phyloP scores from a whole-genome alignment of 2,113 vertebrate species.

The Xenus cinereus region DNA sequence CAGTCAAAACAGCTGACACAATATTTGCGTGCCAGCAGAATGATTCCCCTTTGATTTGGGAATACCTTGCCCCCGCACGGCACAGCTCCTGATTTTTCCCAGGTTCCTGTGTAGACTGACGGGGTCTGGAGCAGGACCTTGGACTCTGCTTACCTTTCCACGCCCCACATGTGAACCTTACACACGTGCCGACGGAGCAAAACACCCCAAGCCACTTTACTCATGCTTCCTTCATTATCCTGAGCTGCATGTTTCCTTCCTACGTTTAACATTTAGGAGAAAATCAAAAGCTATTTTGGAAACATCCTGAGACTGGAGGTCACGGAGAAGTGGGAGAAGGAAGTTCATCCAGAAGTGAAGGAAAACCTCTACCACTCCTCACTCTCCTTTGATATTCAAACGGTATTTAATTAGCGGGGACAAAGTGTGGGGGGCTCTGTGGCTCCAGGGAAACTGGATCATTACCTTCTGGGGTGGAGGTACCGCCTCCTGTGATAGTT shows the following conservation, averaged over 20 bases:
- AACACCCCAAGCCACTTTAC: rapidly evolving
- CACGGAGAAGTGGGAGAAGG: constrained; percentile 52
- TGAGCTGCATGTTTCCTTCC: constrained; percentile 4
- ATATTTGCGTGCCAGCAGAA: neutral
- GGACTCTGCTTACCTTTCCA: neutral
- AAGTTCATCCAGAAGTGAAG: constrained; percentile 34
- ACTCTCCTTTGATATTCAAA: constrained; percentile 69
- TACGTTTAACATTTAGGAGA: constrained; percentile 48
- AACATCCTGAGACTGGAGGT: constrained; percentile 67
- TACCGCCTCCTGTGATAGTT: constrained; percentile 35
- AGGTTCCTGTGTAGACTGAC: neutral
- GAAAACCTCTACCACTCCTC: constrained; percentile 56
- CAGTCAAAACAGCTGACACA: neutral
- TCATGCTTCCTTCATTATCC: neutral
- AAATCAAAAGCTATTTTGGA: constrained; percentile 66
- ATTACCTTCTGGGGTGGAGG: constrained; percentile 34
- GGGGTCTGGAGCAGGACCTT: neutral
- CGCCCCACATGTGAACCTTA: rapidly evolving
- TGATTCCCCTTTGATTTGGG: neutral
- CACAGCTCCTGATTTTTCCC: neutral
- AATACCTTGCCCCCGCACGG: neutral
- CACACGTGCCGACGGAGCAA: rapidly evolving
- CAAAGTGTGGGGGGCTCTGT: neutral
- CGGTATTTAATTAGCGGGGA: constrained; percentile 61
- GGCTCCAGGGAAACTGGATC: constrained; percentile 11